Evolutionary conservation across 2,113 vertebrate genomes (phyloP), one percentile per base, ranked within the genome.

Genomic region (Pardalotus punctatus): DNA sequence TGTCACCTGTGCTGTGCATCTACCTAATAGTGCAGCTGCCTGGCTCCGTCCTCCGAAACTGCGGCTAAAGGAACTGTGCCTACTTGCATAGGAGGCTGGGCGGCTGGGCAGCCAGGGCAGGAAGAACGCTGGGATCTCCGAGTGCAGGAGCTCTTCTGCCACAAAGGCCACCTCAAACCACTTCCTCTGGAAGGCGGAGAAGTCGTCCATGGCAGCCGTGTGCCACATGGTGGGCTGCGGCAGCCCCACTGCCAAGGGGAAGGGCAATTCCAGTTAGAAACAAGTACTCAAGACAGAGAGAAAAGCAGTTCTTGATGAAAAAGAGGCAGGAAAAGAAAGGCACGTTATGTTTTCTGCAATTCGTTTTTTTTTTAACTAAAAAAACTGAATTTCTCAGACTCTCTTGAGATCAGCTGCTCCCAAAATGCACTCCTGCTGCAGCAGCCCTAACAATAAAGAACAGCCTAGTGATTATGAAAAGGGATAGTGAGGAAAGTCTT

Each of bases 41-140:
- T 99, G 99, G 98, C 99, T 99, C 97, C 99, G 99, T 96, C 99
- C 99, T 97, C 99, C 99, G 90, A 99, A 99, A 98, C 99, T 99
- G 98, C 99, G 99, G 98, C 99, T 99, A 98, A 99, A 99, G 98
- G 99, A 99, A 98, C 99, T 99, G 98, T 99, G 99, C 97, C 99
- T 98, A 98, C 99, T 99, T 97, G 99, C 99, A 62, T 99, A 99
- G 94, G 99, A 99, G 77, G 99, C 99, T 1, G 99, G 99, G 91
- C 99, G 98, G 96, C 99, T 99, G 90, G 99, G 99, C 88, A 99
- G 97, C 99, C 99, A 99, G 35, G 99, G 99, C 96, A 99, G 96
- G 31, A 99, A 97, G 94, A 99, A 99, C 6, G 98, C 98, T 0
- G 99, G 99, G 40, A 99, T 99, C 88, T 99, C 99, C 0, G 99